A percentile compares a stretch with the other conserved stretches of the same genome.
phyloP scores from a whole-genome alignment of 1,140 invertebrate species.

The Harlomillsia oculata region DNA sequence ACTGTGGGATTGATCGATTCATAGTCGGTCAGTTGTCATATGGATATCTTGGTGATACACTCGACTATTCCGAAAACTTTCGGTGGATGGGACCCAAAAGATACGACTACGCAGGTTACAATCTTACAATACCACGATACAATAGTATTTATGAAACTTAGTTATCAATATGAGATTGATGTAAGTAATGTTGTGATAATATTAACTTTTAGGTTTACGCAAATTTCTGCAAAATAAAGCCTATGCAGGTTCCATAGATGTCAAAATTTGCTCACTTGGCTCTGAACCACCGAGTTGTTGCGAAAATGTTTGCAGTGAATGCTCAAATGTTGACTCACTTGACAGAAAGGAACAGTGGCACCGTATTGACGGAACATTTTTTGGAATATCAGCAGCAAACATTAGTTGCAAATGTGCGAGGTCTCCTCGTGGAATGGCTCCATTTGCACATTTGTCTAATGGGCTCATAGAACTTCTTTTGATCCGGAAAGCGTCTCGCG shows the following conservation, averaged over 20 bases:
- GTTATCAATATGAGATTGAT: too few species aligned
- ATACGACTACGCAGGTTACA: slow-evolving; percentile 67
- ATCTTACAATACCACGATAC: too few species aligned
- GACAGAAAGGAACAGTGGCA: slow-evolving; percentile 34
- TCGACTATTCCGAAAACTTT: slow-evolving; percentile 69
- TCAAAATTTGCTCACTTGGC: too few species aligned
- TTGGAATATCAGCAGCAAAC: slow-evolving; percentile 32
- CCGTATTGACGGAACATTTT: slow-evolving; percentile 31
- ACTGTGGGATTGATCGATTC: slow-evolving; percentile 25
- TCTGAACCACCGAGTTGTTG: too few species aligned
- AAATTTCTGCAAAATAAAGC: slow-evolving; percentile 37
- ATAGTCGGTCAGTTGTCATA: slow-evolving; percentile 70
- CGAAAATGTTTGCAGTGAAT: slow-evolving; percentile 28
- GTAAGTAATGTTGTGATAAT: too few species aligned
- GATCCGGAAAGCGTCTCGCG: slow-evolving; percentile 59
- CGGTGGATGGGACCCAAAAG: slow-evolving; percentile 81
- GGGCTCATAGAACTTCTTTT: slow-evolving; percentile 69
- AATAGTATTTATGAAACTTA: too few species aligned
- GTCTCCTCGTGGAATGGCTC: slow-evolving; percentile 56
- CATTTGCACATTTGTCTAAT: slow-evolving; percentile 69
- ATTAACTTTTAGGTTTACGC: too few species aligned
- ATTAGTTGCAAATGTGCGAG: slow-evolving; percentile 22
- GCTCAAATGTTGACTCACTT: neutral
- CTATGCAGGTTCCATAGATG: slow-evolving; percentile 39
- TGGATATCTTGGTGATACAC: slow-evolving; percentile 77